phyloP scores from a whole-genome alignment of 2,888 invertebrate genomes.

The Pandemis corylana region DNA sequence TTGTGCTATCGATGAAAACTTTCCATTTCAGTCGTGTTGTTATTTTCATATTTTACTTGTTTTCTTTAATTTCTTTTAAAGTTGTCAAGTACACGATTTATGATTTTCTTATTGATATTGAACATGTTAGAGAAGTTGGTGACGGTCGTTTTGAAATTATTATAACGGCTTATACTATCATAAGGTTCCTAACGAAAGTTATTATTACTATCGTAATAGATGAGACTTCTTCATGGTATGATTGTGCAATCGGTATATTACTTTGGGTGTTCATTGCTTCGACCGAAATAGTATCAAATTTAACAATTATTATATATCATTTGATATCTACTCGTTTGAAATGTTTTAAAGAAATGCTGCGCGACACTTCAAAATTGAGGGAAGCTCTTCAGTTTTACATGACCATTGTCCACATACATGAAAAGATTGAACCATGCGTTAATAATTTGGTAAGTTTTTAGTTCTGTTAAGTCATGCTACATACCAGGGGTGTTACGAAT shows the following conservation, averaged over 20 bases:
- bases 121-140: neutral
- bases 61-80: neutral
- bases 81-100: neutral
- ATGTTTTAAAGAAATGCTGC: neutral
- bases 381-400: neutral
- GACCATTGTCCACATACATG: neutral
- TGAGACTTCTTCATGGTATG: neutral
- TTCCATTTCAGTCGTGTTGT: neutral
- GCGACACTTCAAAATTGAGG: neutral
- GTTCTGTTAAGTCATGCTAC: too few relatives aligned
- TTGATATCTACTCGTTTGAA: neutral
- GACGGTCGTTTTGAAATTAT: neutral
- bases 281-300: too few relatives aligned
- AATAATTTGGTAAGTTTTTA: neutral
- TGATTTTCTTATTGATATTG: neutral
- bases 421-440: neutral
- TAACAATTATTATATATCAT: neutral
- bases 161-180: neutral
- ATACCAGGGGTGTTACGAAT: too few relatives aligned
- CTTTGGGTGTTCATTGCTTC: neutral
- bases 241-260: neutral
- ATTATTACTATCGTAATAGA: neutral
- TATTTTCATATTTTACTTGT: neutral
- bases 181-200: neutral
- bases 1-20: neutral